A percentile compares a stretch with the other conserved stretches of the same genome.
These are phyloP conservation scores for Forbesichthys papilliferus DNA, from an alignment of 2,113 vertebrate species.

Conservation along the genomic window DNA sequence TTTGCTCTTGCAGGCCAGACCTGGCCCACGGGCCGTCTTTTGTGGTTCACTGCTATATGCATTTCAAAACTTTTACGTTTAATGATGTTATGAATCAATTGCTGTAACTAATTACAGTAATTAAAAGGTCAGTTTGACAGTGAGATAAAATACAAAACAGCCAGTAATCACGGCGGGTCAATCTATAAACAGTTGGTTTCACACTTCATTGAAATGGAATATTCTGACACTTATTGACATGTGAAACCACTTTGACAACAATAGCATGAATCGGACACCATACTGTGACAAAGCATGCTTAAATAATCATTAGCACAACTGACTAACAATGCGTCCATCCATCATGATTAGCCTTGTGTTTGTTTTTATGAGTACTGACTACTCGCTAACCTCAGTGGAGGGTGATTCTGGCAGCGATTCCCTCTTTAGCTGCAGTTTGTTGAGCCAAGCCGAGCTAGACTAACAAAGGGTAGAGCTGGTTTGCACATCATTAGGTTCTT, in stretches of 20 bases:
- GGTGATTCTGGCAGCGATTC: conserved; percentile 42
- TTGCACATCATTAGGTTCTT: conserved; percentile 63
- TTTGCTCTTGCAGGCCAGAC: too few relatives aligned
- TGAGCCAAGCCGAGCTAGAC: conserved; percentile 42
- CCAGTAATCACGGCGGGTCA: neutral
- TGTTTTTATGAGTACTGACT: neutral
- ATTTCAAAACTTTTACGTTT: neutral
- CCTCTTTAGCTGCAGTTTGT: conserved; percentile 48
- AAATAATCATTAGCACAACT: neutral
- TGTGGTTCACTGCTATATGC: neutral
- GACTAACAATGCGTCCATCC: neutral
- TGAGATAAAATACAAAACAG: too few relatives aligned
- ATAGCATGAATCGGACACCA: neutral
- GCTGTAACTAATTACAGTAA: neutral
- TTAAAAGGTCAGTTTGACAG: too few relatives aligned
- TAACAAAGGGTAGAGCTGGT: conserved; percentile 38
- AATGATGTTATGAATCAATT: neutral
- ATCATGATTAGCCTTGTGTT: neutral
- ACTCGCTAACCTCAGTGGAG: conserved; percentile 17
- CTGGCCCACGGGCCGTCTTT: too few relatives aligned
- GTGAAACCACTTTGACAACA: neutral
- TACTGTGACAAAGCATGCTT: neutral
- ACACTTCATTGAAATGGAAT: neutral
- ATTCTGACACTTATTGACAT: neutral
- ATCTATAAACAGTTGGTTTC: neutral